Base-by-base conservation (phyloP, 2,888 invertebrate genomes). In the Nomada ferruginata region DNA sequence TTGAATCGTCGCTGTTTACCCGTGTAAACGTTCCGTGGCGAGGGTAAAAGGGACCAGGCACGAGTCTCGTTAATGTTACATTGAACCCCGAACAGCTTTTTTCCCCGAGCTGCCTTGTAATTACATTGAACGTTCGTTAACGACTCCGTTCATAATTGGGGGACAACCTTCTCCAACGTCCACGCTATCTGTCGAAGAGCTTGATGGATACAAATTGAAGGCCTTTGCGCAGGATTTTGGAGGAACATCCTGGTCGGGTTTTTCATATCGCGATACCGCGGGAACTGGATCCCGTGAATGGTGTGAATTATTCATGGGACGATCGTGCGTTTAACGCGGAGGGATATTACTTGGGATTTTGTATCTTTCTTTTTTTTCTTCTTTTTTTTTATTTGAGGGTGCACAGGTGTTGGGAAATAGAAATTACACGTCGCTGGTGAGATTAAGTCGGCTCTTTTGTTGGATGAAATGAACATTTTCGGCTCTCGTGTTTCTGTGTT, bases 101-200 rank as follows among this genome's bases (percentile, higher is more conserved):
- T 42, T 42, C 42, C 18, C 10, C 36, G 26, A 2, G 10, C 29
- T 52, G n/a, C 42, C 53, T 44, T 36, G 42, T 53, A 68, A 61
- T 69, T 60, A 60, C 53, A 69, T 75, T 29, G 69, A 75, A 69
- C 75, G 74, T 69, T 75, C 59, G 75, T 75, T 75, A 75, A 75
- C 69, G 69, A 69, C 75, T 57, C 42, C 29, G 74, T 36, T 68
- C 60, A 26, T 75, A 69, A 75, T 69, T 44, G 74, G 29, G 74
- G 69, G 52, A 69, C 60, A 60, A 68, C 68, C 11, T n/a, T 23
- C 13, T 11, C 29, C 15, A 18, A 55, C 20, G 20, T 20, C 0
- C 60, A n/a, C 70, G 59, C n/a, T n/a, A 47, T 47, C n/a, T 23
- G 65, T 65, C 47, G 23, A 47, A n/a, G 15, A 23, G n/a, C 53